Conservation (phyloP, 1,140 invertebrate species). For the Lordiphosa clarofinis region DNA sequence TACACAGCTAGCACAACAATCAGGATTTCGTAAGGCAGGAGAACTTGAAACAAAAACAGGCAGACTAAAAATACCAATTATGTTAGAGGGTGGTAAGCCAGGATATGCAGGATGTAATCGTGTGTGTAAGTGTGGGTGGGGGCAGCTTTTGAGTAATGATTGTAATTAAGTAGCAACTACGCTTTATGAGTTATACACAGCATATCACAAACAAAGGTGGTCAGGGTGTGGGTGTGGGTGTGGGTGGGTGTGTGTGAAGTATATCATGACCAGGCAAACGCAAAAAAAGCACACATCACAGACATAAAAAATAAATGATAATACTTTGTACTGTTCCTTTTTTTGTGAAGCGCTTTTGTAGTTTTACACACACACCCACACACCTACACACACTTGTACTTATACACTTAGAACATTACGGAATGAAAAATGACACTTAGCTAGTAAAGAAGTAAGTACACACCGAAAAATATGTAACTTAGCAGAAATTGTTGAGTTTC, state of each 20-base stretch:
- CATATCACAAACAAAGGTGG: constrained; percentile 61
- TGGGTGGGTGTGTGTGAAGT: constrained; percentile 23
- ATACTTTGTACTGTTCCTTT: constrained; percentile 49
- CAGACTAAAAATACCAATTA: constrained; percentile 54
- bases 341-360: constrained; percentile 10
- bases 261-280: constrained; percentile 74
- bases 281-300: constrained; percentile 40
- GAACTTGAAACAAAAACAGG: constrained; percentile 46
- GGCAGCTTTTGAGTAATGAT: constrained; percentile 68
- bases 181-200: constrained; percentile 69
- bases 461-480: constrained; percentile 38
- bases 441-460: constrained; percentile 49
- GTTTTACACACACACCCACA: constrained; percentile 30
- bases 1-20: constrained; percentile 64
- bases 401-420: constrained; percentile 45
- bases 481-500: constrained; percentile 78
- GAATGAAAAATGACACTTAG: constrained; percentile 60
- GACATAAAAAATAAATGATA: constrained; percentile 58
- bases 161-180: constrained; percentile 75
- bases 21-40: constrained; percentile 25
- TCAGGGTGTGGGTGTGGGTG: constrained; percentile 25
- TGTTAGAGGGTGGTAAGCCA: constrained; percentile 29
- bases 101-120: constrained; percentile 5
- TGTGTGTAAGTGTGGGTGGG: constrained; percentile 27
- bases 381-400: constrained; percentile 19